These are phyloP conservation scores for Barnardius zonarius DNA, from an alignment of 2,113 vertebrate species.

Conservation along the genomic window DNA sequence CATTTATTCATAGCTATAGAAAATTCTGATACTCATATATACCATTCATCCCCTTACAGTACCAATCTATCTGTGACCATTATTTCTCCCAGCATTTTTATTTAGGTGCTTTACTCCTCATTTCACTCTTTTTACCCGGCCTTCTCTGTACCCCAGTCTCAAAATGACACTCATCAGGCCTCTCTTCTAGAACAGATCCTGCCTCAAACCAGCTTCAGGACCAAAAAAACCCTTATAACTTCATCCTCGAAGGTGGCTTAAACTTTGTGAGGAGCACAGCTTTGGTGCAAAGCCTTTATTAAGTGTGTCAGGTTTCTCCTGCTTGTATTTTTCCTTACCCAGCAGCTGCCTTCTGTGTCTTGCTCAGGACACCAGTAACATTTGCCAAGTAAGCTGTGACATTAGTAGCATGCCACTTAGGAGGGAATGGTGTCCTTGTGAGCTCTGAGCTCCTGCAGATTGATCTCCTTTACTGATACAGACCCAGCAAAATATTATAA, in stretches of 20 bases:
- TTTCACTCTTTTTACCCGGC: neutral
- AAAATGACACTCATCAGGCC: neutral
- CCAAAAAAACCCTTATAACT: neutral
- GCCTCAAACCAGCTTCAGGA: neutral
- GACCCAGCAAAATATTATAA: neutral
- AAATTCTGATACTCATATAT: neutral
- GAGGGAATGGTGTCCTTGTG: neutral
- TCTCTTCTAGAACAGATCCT: neutral
- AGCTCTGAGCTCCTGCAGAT: neutral
- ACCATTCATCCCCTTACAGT: neutral
- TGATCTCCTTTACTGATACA: neutral
- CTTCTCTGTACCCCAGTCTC: neutral
- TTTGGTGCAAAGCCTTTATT: neutral
- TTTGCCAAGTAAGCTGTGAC: neutral
- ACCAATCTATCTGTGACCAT: neutral
- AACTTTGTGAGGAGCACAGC: neutral
- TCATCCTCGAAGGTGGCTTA: neutral
- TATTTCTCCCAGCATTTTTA: neutral
- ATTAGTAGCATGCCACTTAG: neutral
- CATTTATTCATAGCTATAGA: neutral
- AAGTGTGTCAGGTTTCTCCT: neutral
- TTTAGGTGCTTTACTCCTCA: neutral
- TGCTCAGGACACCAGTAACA: neutral
- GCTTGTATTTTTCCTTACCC: neutral
- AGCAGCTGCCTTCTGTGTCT: neutral